Evolutionary conservation across 2,797 vertebrate genomes (phyloP).

Genomic region (Thalassophryne amazonica): DNA sequence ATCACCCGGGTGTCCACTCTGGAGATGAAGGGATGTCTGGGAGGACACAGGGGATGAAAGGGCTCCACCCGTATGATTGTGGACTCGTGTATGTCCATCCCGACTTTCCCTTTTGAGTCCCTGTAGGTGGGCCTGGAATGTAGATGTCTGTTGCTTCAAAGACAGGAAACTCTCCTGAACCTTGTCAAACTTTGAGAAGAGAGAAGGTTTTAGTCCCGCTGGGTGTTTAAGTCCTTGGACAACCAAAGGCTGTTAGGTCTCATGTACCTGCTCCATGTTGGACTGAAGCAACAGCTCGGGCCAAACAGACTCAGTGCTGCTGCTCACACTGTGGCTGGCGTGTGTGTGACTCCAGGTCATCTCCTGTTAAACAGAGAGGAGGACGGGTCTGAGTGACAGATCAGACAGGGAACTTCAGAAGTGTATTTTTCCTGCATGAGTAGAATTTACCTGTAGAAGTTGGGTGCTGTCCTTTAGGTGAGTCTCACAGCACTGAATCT

Average conservation of each 20-base stretch:
- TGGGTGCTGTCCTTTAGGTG: conserved; percentile 56
- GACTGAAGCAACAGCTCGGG: conserved; percentile 70
- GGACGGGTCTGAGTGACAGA: not conserved
- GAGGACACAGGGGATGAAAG: not conserved
- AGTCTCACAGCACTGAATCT: conserved; percentile 59
- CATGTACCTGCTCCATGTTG: conserved; percentile 75
- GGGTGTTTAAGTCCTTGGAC: not conserved
- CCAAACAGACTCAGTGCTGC: conserved; percentile 61
- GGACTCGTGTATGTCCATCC: not conserved
- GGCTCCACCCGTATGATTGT: not conserved
- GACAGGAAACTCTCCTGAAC: conserved; percentile 66
- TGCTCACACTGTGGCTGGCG: conserved; percentile 26
- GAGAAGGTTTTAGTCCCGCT: not conserved
- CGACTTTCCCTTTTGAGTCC: conserved; percentile 48
- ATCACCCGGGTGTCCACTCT: not conserved
- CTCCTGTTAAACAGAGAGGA: conserved; percentile 45
- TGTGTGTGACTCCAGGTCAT: conserved; percentile 61
- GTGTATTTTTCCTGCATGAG: not conserved
- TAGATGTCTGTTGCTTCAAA: conserved; percentile 72
- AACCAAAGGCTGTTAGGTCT: not conserved
- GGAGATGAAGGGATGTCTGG: not conserved
- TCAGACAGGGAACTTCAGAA: not conserved
- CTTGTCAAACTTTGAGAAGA: conserved; percentile 70
- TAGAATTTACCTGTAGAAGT: conserved; percentile 66
- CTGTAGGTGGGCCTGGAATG: conserved; percentile 75